Conservation (phyloP, 2,797 vertebrate species). For the Poeciliopsis turneri region DNA sequence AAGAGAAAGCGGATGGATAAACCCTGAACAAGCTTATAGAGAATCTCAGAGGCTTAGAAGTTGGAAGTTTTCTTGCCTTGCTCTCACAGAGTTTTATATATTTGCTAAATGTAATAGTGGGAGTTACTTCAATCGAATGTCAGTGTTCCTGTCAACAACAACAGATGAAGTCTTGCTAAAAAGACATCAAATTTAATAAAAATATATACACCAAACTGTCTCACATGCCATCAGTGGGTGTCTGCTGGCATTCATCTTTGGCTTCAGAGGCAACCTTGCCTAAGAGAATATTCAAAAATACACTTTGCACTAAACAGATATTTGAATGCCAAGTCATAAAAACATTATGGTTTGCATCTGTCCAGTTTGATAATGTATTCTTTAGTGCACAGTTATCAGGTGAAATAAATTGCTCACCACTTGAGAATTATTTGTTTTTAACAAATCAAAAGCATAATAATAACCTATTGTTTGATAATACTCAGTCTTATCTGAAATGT, state of each 20-base stretch:
- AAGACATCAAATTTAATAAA: neutral
- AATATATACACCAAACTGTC: neutral
- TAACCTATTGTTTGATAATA: neutral
- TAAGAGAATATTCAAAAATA: neutral
- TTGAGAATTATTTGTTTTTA: neutral
- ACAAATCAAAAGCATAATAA: neutral
- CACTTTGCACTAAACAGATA: neutral
- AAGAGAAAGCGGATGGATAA: no score
- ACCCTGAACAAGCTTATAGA: neutral
- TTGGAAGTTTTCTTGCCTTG: neutral
- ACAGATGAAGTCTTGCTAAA: neutral
- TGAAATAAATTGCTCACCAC: neutral
- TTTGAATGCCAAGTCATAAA: neutral
- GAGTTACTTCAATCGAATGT: constrained; percentile 2
- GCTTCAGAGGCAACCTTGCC: neutral
- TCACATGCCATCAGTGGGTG: neutral
- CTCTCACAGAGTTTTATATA: constrained; percentile 1
- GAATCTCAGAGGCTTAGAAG: neutral
- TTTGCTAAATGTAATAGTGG: neutral
- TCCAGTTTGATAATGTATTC: neutral
- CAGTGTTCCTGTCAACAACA: neutral
- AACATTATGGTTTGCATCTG: neutral
- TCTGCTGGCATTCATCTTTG: neutral
- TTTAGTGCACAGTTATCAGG: neutral
- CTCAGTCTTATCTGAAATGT: neutral